These are phyloP conservation scores for Zonitis immaculata DNA, from an alignment of 2,888 invertebrate species.

Conservation along the genomic window DNA sequence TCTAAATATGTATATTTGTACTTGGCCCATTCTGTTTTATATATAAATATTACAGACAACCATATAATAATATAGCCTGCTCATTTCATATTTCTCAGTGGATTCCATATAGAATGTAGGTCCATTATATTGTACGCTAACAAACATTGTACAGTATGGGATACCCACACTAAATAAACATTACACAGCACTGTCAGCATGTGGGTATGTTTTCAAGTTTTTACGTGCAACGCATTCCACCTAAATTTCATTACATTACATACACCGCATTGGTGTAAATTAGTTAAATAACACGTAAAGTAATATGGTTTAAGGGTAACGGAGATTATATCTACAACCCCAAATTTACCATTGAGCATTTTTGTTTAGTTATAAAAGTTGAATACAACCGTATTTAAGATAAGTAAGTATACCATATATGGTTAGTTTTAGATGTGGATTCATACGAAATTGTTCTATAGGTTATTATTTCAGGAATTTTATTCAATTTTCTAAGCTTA, in stretches of 20 bases:
- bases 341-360: background rate
- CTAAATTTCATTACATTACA: background rate
- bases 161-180: slow-evolving; percentile 4
- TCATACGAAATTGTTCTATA: too few species aligned
- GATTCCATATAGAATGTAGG: slow-evolving; percentile 12
- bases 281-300: slow-evolving; percentile 1
- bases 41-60: background rate
- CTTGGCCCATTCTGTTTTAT: background rate
- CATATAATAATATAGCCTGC: too few species aligned
- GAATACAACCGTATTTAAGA: background rate
- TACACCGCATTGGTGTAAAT: background rate
- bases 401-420: background rate
- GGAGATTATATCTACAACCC: background rate
- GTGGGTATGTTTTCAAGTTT: slow-evolving; percentile 5
- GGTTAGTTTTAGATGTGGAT: too few species aligned
- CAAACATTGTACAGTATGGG: slow-evolving; percentile 1
- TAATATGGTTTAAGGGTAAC: background rate
- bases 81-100: slow-evolving; percentile 9
- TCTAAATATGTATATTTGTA: background rate
- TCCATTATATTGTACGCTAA: slow-evolving; percentile 9
- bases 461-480: too few species aligned
- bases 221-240: background rate
- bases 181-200: background rate
- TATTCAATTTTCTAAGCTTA: too few species aligned
- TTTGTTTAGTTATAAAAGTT: background rate